Base-by-base conservation (phyloP, 2,797 vertebrate species). In the Chaetodon trifasciatus region DNA sequence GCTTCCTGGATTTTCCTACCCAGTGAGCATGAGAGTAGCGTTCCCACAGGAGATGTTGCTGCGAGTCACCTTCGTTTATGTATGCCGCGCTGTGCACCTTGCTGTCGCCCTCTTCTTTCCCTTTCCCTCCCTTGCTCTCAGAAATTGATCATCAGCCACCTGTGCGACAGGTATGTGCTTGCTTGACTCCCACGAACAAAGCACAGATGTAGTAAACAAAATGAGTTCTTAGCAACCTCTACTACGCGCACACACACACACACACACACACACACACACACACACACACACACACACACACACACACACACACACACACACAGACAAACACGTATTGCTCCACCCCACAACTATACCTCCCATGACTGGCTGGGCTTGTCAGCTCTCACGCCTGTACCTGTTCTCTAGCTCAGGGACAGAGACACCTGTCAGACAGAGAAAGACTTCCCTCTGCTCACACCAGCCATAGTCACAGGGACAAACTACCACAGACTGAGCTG, bases 361-460 rank as follows among this genome's bases (percentile, higher is more conserved):
- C 89, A 77, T 83, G 91, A 96, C 95, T 94, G 88, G 94, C 92
- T 94, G 69, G 85, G 91, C 93, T 94, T 91, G 95, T 95, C 87
- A 63, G 69, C 83, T 92, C 76, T 93, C 90, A 95, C 94, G 67
- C 95, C 95, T 86, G 35, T 91, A 94, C 93, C 94, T 95, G 93
- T 90, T 93, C 74, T 77, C 79, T 84, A 40, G 60, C 74, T 73
- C 81, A 75, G 69, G n/a, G 68, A 77, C 74, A 8, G 72, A 93
- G 85, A 86, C 94, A 95, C 91, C 94, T 96, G 94, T 94, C 88
- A 91, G 76, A 82, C 85, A 82, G 81, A 80, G 66, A 79, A 42
- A 79, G 47, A 80, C 87, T 79, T 79, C 79, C 44, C 52, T 80
- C n/a, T 32, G 52, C 63, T 70, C 75, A 67, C 84, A 80, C 40